These are phyloP conservation scores for Homalodisca vitripennis DNA, from an alignment of 1,140 invertebrate genomes.

Conservation along the genomic window DNA sequence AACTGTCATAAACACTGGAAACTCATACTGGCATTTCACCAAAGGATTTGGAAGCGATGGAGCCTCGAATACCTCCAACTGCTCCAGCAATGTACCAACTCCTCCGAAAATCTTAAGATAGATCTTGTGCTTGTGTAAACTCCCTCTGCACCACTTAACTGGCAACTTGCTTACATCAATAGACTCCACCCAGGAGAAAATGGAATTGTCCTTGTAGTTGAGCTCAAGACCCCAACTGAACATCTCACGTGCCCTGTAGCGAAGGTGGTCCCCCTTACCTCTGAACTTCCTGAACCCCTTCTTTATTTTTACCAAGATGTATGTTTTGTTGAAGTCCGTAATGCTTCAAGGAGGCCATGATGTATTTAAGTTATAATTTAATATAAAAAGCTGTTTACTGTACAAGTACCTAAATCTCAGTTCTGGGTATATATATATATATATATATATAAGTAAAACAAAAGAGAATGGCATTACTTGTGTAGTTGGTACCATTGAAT, in stretches of 20 bases:
- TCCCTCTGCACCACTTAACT: conserved; percentile 39
- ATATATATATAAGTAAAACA: no score
- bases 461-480: no score
- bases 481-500: no score
- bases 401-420: no score
- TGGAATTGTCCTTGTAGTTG: neutral
- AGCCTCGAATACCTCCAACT: conserved; percentile 39
- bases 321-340: neutral
- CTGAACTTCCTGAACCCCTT: no score
- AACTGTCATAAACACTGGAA: conserved; percentile 39
- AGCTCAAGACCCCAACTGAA: neutral
- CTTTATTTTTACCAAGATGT: neutral
- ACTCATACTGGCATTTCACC: conserved; percentile 35
- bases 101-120: conserved; percentile 40
- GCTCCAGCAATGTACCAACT: conserved; percentile 43
- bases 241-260: neutral
- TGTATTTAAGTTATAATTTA: no score
- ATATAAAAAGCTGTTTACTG: no score
- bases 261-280: neutral
- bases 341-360: conserved; percentile 1
- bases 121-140: conserved; percentile 46
- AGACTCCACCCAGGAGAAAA: conserved; percentile 32
- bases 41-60: conserved; percentile 43
- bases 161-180: conserved; percentile 30
- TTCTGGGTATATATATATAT: no score